A percentile compares a stretch with the other conserved stretches of the same genome.
Conservation (phyloP, 1,140 invertebrate genomes). For the Drosophila triauraria region DNA sequence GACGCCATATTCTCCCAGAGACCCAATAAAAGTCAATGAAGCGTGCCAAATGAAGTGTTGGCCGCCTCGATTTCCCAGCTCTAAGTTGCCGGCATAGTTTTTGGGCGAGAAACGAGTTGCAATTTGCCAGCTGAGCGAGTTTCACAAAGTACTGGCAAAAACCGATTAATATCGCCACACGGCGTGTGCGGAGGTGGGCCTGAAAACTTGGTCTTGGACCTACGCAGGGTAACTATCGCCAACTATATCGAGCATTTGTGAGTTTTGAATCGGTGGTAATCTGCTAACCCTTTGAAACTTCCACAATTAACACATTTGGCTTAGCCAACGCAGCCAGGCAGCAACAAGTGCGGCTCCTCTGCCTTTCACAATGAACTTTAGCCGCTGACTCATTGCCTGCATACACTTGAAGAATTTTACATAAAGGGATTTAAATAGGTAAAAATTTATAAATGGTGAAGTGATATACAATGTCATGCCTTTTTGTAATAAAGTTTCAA, state of each 20-base stretch:
- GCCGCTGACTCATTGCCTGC: constrained; percentile 13
- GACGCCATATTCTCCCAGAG: constrained; percentile 39
- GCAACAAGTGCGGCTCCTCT: constrained; percentile 49
- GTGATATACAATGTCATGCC: not conserved
- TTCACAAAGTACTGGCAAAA: constrained; percentile 40
- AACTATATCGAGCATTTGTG: constrained; percentile 32
- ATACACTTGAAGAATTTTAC: constrained; percentile 9
- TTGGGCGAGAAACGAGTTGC: constrained; percentile 26
- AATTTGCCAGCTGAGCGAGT: constrained; percentile 45
- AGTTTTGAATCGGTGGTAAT: constrained; percentile 41
- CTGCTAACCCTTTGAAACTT: constrained; percentile 47
- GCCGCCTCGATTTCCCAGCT: constrained; percentile 10
- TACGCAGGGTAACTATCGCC: constrained; percentile 40
- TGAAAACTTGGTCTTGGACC: constrained; percentile 33
- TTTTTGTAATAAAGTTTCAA: not conserved
- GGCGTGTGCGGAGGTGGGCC: not conserved
- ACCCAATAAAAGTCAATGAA: constrained; percentile 62
- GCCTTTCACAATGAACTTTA: constrained; percentile 44
- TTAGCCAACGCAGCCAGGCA: constrained; percentile 16
- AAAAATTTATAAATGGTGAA: not conserved
- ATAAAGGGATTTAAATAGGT: too few relatives aligned
- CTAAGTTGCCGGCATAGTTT: constrained; percentile 28
- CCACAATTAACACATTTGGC: constrained; percentile 67
- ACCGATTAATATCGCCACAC: constrained; percentile 42
- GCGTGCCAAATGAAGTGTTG: constrained; percentile 46